Percentiles rank a stretch among this genome's conserved stretches.
These are phyloP conservation scores for Thecophora atra DNA, from an alignment of 2,888 invertebrate genomes.

Conservation along the genomic window DNA sequence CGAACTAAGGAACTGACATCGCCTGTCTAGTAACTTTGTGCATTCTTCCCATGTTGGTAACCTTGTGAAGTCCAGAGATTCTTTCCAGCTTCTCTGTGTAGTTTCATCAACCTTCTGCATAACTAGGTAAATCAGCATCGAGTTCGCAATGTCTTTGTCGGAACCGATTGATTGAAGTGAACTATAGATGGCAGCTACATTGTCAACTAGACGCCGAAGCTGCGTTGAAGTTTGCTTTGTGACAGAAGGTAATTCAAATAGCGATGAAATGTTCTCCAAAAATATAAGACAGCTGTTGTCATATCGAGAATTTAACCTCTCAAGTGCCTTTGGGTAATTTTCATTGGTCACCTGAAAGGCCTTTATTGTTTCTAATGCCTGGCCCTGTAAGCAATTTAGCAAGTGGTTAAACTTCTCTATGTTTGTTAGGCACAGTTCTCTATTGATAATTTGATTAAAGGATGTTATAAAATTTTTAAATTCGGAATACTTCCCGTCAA, in stretches of 20 bases:
- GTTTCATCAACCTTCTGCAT: constrained; percentile 38
- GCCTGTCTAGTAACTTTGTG: constrained; percentile 27
- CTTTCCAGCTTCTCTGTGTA: constrained; percentile 40
- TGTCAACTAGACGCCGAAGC: constrained; percentile 30
- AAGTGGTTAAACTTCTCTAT: constrained; percentile 24
- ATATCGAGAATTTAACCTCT: too few relatives aligned
- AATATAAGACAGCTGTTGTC: too few relatives aligned
- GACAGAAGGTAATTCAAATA: constrained; percentile 18
- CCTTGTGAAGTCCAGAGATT: constrained; percentile 35
- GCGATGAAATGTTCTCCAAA: too few relatives aligned
- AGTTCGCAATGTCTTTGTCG: constrained; percentile 34
- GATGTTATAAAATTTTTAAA: too few relatives aligned
- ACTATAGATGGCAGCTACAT: constrained; percentile 30
- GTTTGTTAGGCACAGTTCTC: constrained; percentile 22
- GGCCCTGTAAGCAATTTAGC: constrained; percentile 14
- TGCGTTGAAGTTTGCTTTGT: constrained; percentile 21
- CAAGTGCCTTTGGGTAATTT: constrained; percentile 36
- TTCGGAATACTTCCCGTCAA: too few relatives aligned
- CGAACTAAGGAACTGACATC: constrained; percentile 38
- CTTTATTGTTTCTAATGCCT: constrained; percentile 15
- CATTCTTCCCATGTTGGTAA: constrained; percentile 37
- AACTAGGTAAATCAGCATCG: constrained; percentile 39
- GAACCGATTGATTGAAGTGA: constrained; percentile 34
- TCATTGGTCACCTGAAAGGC: constrained; percentile 28
- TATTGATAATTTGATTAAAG: constrained; percentile 32